Base-by-base conservation (phyloP, 37 sponge, comb jelly and placozoan genomes). In the Aphrocallistes beatrix region DNA sequence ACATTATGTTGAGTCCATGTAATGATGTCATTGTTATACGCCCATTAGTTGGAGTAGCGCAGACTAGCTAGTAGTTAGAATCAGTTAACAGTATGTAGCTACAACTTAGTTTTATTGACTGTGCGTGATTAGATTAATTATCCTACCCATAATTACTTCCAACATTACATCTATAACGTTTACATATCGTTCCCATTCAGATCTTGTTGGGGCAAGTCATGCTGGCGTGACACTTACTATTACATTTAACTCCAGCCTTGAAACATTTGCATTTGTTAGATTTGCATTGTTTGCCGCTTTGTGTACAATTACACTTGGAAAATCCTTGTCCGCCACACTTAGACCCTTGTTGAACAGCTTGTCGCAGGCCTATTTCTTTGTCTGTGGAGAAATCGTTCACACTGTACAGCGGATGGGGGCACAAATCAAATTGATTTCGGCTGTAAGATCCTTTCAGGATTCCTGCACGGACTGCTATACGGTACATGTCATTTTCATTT, bases 301-400 rank as follows among this genome's bases (percentile, higher is more conserved):
- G n/a, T 17, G 75, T 13, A 60, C 75, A 60, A 28, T 60, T 60
- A 6, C 75, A 60, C 21, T 13, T 60, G 17, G 21, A 3, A 60
- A 60, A 60, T 28, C 75, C 34, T 13, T 60, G 75, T 60, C 75
- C 75, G n/a, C 75, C 75, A 60, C 75, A 60, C 17, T 60, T 60
- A 13, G 75, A 60, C 21, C 21, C 75, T 13, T 60, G 75, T 13
- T 60, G 75, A 3, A 60, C 75, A 60, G 75, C 75, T 60, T 60
- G 17, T 13, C 75, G 75, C 17, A 60, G 75, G 21, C 17, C 8
- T 19, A 60, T 60, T 13, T 19, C 75, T 60, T 3, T 60, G 8
- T 60, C 75, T 19, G 75, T 60, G 8, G 75, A 60, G 8, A 60
- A 60, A 13, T 60, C 75, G 21, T 13, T 30, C 75, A 60, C 21